Percentiles rank a stretch among this genome's conserved stretches.
Conservation (phyloP, 92 coral and sea anemone genomes). For the Epizoanthus ramosus region DNA sequence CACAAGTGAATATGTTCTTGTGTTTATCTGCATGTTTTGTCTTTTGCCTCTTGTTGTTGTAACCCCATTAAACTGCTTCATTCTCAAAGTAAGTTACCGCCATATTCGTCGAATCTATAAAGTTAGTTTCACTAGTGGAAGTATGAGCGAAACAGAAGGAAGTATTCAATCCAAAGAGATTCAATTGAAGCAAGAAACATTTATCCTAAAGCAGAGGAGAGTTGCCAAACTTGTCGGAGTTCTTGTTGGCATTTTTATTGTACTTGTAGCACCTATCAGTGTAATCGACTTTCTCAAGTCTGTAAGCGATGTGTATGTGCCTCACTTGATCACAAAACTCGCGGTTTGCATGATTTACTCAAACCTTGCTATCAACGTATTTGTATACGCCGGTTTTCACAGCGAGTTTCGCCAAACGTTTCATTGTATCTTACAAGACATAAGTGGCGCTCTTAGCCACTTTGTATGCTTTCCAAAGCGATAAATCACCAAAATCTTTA, state of each 20-base stretch:
- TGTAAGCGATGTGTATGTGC: constrained; percentile 29
- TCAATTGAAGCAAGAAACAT: neutral
- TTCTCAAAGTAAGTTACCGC: constrained; percentile 7
- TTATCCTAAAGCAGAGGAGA: constrained; percentile 48
- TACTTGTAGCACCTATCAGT: constrained; percentile 61
- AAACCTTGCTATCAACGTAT: constrained; percentile 60
- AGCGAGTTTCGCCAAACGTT: constrained; percentile 65
- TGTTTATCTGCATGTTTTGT: constrained; percentile 2
- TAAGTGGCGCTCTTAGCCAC: too few relatives aligned
- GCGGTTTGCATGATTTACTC: constrained; percentile 67
- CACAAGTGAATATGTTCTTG: neutral
- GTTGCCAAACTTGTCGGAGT: constrained; percentile 53
- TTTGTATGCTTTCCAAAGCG: too few relatives aligned
- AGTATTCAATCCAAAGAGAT: neutral
- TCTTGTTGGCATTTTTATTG: constrained; percentile 49
- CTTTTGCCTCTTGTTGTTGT: neutral
- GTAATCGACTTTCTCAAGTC: constrained; percentile 56
- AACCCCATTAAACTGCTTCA: constrained; percentile 7
- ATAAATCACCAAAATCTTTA: too few relatives aligned
- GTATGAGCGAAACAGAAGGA: neutral
- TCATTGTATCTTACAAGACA: constrained; percentile 5
- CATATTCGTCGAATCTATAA: neutral
- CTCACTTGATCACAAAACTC: constrained; percentile 29
- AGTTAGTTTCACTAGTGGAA: neutral
- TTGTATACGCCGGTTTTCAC: constrained; percentile 71